Evolutionary conservation across 2,797 vertebrate species (phyloP), one percentile per base, ranked within the genome.

Genomic region (Chlorospingus flavigularis): DNA sequence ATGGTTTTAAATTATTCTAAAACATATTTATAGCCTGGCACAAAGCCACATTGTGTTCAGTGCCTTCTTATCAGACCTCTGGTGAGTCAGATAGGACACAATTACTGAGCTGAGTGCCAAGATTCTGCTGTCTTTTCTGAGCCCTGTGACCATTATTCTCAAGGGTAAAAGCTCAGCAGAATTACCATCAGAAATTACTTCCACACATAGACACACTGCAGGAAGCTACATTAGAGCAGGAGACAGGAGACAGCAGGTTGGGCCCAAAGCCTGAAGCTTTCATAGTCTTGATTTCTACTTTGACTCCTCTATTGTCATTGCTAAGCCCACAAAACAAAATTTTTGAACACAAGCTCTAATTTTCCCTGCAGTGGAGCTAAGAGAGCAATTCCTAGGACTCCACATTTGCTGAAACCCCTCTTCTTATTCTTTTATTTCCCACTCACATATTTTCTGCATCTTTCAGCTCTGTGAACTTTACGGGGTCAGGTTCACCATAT

Each of bases 91-190:
- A 53, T 53, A 89, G 73, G 79, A 88, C 86, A 83, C 62, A 92
- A 83, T 88, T 75, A 83, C 48, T 1, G 7, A 90, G 58, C 66
- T 62, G 50, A 40, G 33, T 86, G 79, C 86, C 79, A 81, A 65
- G 50, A 25, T 83, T 88, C 54, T 80, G 39, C 82, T 79, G 74
- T 66, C 31, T 92, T 92, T 94, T 57, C 79, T 62, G 79, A 92
- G 61, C 70, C 57, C 42, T 51, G 70, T 47, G 68, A 18, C 14
- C 10, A 1, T 84, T 92, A 42, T 61, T 88, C 73, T 88, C 42
- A 71, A 72, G 72, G 62, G 61, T 65, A 72, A 91, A 94, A 92
- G 55, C 79, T 81, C 73, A 84, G 42, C 33, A 68, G 79, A 94
- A 80, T 25, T 72, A 25, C 30, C 54, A 33, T 10, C 3, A 63